Percentiles rank a stretch among this genome's conserved stretches.
These are phyloP conservation scores for Brachyalestes nurse DNA, from an alignment of 2,797 vertebrate genomes.

Conservation along the genomic window DNA sequence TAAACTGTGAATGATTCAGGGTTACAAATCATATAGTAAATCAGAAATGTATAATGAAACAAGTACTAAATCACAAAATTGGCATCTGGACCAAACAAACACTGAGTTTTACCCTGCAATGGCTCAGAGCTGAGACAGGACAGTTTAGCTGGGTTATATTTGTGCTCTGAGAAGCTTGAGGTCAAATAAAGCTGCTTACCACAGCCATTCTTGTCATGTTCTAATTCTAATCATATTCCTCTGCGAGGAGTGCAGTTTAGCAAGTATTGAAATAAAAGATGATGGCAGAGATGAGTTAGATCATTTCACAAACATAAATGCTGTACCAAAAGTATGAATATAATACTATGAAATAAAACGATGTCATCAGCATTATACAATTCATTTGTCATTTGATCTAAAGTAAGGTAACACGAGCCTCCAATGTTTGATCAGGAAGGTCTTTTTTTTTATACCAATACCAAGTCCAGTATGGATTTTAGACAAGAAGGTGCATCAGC, in stretches of 20 bases:
- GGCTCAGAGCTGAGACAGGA: constrained; percentile 68
- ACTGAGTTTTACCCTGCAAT: constrained; percentile 63
- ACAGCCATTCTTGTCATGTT: constrained; percentile 58
- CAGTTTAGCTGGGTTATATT: constrained; percentile 44
- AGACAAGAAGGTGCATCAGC: constrained; percentile 16
- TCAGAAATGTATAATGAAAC: constrained; percentile 9
- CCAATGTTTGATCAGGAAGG: constrained; percentile 33
- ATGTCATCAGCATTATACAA: background rate
- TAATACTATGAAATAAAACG: background rate
- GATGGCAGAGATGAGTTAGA: constrained; percentile 54
- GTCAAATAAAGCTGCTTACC: constrained; percentile 20
- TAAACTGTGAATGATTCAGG: background rate
- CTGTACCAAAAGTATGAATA: constrained; percentile 57
- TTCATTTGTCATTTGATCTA: constrained; percentile 11
- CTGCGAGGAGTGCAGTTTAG: constrained; percentile 63
- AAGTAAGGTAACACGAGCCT: constrained; percentile 17
- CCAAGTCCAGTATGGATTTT: constrained; percentile 45
- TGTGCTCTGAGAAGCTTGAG: constrained; percentile 22
- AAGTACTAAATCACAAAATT: constrained; percentile 8
- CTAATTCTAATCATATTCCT: constrained; percentile 65
- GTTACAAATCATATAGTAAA: constrained; percentile 17
- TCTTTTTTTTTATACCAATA: constrained; percentile 7
- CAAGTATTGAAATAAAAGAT: constrained; percentile 55
- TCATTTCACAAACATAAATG: constrained; percentile 51
- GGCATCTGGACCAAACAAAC: background rate